Conservation (phyloP, 2,797 vertebrate species). For the Hapalemur alaotrensis region DNA sequence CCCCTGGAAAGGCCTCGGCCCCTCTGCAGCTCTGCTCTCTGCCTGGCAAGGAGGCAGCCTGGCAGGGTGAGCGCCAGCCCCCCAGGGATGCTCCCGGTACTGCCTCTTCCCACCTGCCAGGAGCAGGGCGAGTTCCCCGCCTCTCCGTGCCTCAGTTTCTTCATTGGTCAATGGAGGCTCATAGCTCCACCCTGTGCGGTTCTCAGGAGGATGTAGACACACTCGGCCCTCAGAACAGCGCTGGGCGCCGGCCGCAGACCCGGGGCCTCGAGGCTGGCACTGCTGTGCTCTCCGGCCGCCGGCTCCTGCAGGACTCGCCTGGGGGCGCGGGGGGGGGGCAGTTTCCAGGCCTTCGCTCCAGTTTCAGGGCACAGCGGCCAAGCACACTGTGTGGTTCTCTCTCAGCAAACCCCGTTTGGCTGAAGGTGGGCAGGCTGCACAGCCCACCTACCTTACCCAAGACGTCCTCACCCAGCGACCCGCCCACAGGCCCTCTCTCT, state of each 20-base stretch:
- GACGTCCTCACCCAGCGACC: fast-evolving
- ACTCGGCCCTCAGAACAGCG: background rate
- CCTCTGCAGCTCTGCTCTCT: fast-evolving
- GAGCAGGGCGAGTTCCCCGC: background rate
- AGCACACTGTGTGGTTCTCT: background rate
- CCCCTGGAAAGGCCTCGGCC: background rate
- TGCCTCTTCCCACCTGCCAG: background rate
- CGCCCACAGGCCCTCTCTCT: background rate
- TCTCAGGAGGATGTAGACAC: background rate
- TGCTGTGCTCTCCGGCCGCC: too few relatives aligned
- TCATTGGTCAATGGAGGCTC: background rate
- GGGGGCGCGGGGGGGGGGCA: too few relatives aligned
- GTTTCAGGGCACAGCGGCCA: fast-evolving
- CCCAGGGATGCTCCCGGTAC: background rate
- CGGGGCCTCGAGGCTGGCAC: too few relatives aligned
- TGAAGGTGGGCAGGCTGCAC: background rate
- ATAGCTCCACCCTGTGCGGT: fast-evolving
- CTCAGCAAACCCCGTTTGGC: background rate
- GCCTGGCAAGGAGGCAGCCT: background rate
- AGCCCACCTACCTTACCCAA: background rate
- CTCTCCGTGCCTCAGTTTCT: background rate
- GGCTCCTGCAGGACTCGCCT: too few relatives aligned
- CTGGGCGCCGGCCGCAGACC: too few relatives aligned
- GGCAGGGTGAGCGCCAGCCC: background rate
- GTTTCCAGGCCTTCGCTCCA: background rate